Conservation (phyloP, 2,888 invertebrate species). For the Artemia sinica region DNA sequence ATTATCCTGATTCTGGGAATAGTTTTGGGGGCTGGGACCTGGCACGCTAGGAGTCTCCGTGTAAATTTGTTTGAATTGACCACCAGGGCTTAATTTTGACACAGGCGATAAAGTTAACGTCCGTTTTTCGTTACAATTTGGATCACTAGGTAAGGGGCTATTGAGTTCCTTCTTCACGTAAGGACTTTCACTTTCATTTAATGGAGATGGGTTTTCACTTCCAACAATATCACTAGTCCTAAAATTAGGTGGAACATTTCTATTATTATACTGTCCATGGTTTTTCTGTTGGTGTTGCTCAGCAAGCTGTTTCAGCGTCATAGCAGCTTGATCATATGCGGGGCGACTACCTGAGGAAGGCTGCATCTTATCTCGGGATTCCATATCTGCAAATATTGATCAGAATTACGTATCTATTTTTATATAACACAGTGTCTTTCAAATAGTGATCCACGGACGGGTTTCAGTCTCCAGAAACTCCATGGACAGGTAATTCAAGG, state of each 20-base stretch:
- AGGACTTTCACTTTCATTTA: conserved; percentile 9
- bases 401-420: no score
- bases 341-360: conserved; percentile 13
- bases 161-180: conserved; percentile 12
- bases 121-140: neutral
- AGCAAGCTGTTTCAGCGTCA: conserved; percentile 89
- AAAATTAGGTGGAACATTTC: neutral
- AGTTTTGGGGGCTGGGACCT: conserved; percentile 2
- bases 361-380: conserved; percentile 8
- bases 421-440: no score
- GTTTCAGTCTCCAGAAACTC: no score
- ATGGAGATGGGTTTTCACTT: neutral
- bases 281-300: conserved; percentile 84
- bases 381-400: neutral
- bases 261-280: conserved; percentile 30
- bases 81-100: conserved; percentile 3
- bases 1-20: conserved; percentile 8
- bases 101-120: conserved; percentile 5
- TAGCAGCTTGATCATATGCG: conserved; percentile 71
- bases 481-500: no score
- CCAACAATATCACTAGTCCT: conserved; percentile 1
- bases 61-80: neutral
- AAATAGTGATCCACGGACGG: no score
- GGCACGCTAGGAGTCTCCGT: conserved; percentile 11
- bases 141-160: neutral